These are phyloP conservation scores for Bilobella aurantiaca DNA, from an alignment of 1,140 invertebrate genomes.

Conservation along the genomic window DNA sequence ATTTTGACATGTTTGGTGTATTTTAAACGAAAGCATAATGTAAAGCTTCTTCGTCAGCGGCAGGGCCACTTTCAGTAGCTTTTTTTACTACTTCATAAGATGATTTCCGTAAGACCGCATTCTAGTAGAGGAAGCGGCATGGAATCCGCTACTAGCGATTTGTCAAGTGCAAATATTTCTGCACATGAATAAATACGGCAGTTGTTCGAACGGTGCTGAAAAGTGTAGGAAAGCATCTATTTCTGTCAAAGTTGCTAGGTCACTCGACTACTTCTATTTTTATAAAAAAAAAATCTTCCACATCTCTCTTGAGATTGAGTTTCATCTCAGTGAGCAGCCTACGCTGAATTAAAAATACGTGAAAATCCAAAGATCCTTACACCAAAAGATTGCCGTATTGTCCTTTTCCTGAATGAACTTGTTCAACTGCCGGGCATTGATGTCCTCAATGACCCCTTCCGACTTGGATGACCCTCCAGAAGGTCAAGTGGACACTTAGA, in stretches of 20 bases:
- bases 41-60: too few species aligned
- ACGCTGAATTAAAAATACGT: background rate
- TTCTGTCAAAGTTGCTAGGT: slow-evolving; percentile 1
- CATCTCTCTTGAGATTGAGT: background rate
- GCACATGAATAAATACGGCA: background rate
- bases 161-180: slow-evolving; percentile 1
- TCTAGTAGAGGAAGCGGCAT: too few species aligned
- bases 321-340: background rate
- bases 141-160: too few species aligned
- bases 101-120: background rate
- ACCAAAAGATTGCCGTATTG: slow-evolving; percentile 89
- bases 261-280: background rate
- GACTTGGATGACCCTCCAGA: background rate
- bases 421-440: slow-evolving; percentile 19
- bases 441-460: slow-evolving; percentile 27
- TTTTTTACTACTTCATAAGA: background rate
- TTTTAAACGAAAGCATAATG: too few species aligned
- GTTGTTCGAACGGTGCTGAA: background rate
- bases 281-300: background rate
- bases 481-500: too few species aligned
- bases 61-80: too few species aligned
- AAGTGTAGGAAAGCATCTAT: background rate
- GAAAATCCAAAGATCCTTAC: slow-evolving; percentile 65
- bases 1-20: background rate
- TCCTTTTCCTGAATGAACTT: slow-evolving; percentile 51